phyloP scores from a whole-genome alignment of 1,140 invertebrate genomes.

The Phymorhynchus buccinoides region DNA sequence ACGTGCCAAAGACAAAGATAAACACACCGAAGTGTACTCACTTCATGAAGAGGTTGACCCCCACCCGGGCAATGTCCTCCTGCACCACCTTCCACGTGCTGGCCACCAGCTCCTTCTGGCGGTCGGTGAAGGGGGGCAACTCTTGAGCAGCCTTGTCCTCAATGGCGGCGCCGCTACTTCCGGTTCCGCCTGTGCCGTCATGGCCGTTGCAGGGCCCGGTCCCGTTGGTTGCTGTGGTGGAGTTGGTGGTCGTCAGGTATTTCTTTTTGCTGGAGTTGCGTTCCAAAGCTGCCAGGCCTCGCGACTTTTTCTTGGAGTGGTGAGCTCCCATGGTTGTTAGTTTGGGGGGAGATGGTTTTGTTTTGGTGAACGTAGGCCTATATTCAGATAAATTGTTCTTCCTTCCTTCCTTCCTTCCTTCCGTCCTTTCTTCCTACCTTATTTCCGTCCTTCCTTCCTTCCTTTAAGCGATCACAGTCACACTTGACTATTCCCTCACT shows the following conservation, averaged over 20 bases:
- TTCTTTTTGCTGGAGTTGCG: constrained; percentile 39
- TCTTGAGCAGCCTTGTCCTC: constrained; percentile 40
- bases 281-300: constrained; percentile 24
- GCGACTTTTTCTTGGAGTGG: constrained; percentile 17
- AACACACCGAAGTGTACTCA: constrained; percentile 44
- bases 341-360: too few relatives aligned
- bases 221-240: constrained; percentile 27
- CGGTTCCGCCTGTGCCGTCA: too few relatives aligned
- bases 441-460: background rate
- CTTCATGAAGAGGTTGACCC: constrained; percentile 76
- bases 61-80: constrained; percentile 76
- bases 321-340: constrained; percentile 8
- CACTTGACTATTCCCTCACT: too few relatives aligned
- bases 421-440: background rate
- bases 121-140: constrained; percentile 68
- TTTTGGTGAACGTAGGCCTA: too few relatives aligned
- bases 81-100: constrained; percentile 76
- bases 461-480: background rate
- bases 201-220: background rate
- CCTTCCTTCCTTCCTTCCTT: background rate
- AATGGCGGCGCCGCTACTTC: constrained; percentile 29
- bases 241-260: constrained; percentile 41
- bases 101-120: constrained; percentile 73
- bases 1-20: background rate
- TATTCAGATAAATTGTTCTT: too few relatives aligned